Evolutionary conservation across 2,797 vertebrate genomes (phyloP), one percentile per base, ranked within the genome.

Genomic region (Dipus sagitta): DNA sequence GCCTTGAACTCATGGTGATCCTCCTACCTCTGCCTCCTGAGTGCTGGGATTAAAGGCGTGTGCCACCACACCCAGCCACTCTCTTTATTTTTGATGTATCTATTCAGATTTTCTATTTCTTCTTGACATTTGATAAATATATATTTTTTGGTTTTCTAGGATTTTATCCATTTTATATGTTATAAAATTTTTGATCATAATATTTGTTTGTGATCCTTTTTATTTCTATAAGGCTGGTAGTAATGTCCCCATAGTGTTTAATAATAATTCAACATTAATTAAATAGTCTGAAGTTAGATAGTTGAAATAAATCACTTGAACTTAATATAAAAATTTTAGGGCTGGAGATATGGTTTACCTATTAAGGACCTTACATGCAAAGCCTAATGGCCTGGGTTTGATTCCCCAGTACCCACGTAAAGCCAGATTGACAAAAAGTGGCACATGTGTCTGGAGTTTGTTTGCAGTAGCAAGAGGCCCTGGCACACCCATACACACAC

Each of bases 261-360:
- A 30, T 72, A 88, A 90, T 14, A 86, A 88, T 52, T 47, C 32
- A 60, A 13, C 34, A 82, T 86, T 78, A 93, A 81, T 62, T 90
- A 91, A 90, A 70, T 70, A 38, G 60, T 38, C 38, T 38, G 38
- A 75, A 88, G 38, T 68, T 82, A 32, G 38, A 70, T 38, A 38
- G 38, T 38, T 38, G 38, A 38, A 88, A 82, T 65, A 78, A 82
- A 82, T 94, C 32, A 65, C 17, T 72, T 91, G 12, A 88, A 60
- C 18, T 64, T 90, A 84, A 90, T 91, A 92, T 88, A 74, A 72
- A 21, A 12, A 47, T 64, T 67, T 42, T 18, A 38, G 38, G 38
- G 38, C 38, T 38, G 38, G 38, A 3, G 38, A 38, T 38, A 62
- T 34, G 58, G 11, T 7, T 52, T 76, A 89, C 38, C 20, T 47